Percentiles rank a stretch among this genome's conserved stretches.
Conservation (phyloP, 1,140 invertebrate genomes). For the Acyrthosiphon pisum region DNA sequence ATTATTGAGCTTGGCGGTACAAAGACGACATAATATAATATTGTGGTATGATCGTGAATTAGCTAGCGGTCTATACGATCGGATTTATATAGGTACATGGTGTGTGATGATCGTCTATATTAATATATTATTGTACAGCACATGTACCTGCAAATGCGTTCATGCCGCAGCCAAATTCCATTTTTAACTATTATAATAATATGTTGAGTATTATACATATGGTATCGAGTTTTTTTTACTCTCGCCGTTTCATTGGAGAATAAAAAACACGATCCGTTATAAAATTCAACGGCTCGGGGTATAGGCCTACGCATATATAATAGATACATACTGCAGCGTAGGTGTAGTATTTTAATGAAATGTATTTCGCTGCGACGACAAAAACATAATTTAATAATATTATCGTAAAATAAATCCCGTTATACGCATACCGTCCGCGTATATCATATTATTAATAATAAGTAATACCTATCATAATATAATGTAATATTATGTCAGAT, state of each 20-base stretch:
- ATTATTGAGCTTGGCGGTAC: background rate
- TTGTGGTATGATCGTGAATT: background rate
- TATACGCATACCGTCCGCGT: background rate
- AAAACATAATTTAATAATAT: conserved; percentile 1
- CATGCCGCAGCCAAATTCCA: background rate
- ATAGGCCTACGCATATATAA: background rate
- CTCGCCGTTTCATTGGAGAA: no score
- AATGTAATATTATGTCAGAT: background rate
- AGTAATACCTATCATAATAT: background rate
- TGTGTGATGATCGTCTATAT: background rate
- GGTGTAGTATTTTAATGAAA: background rate
- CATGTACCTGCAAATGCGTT: background rate
- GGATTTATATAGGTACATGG: background rate
- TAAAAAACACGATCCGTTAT: background rate
- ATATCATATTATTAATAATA: background rate
- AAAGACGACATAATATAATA: background rate
- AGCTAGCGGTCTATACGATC: background rate
- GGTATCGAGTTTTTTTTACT: background rate
- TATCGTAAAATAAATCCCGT: background rate
- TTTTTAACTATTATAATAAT: background rate
- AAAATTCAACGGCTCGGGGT: background rate
- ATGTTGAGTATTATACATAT: background rate
- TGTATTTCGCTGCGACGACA: background rate
- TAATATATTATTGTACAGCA: no score
- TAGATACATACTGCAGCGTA: background rate